phyloP scores from a whole-genome alignment of 1,140 invertebrate genomes.

The Chrysopa pallens region DNA sequence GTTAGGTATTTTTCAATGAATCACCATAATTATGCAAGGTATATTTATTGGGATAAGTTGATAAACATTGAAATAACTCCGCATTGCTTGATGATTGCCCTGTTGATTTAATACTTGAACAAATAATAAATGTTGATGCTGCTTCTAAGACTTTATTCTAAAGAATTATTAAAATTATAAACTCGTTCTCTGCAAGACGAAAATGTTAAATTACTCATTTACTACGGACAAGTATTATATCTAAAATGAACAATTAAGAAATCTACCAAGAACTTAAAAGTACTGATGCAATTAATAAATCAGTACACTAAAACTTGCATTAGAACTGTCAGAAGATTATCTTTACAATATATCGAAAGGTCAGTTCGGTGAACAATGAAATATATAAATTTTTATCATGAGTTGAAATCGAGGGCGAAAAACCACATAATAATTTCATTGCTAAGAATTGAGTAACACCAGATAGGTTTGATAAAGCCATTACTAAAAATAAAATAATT shows the following conservation, averaged over 20 bases:
- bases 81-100: constrained; percentile 6
- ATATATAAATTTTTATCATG: no score
- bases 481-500: no score
- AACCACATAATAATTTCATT: no score
- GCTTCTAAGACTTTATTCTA: constrained; percentile 7
- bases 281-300: no score
- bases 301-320: no score
- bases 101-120: constrained; percentile 10
- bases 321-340: no score
- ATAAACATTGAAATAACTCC: constrained; percentile 6
- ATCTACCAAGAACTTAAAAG: not conserved
- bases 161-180: constrained; percentile 10
- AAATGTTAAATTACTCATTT: constrained; percentile 11
- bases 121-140: constrained; percentile 12
- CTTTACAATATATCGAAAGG: no score
- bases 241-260: not conserved
- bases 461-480: no score
- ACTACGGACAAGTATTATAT: constrained; percentile 10
- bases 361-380: no score
- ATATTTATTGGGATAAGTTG: constrained; percentile 4
- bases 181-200: constrained; percentile 12
- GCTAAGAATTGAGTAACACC: no score
- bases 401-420: no score
- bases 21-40: constrained; percentile 7
- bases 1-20: constrained; percentile 7